phyloP scores from a whole-genome alignment of 2,888 invertebrate species.

The Brachynemurus nebulosus region DNA sequence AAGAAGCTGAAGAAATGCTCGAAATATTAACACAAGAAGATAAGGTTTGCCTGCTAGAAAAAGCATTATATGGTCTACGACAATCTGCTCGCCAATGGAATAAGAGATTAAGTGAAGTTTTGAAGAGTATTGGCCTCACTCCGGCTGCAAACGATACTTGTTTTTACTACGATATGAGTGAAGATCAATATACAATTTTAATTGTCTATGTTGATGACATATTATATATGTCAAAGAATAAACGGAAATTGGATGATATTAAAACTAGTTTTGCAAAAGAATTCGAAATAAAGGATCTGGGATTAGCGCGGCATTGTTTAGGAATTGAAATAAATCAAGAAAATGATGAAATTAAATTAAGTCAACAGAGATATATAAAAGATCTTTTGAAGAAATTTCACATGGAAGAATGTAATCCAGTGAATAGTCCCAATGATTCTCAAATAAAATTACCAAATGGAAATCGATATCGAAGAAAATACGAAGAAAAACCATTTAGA shows the following conservation, averaged over 20 bases:
- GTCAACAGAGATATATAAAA: constrained; percentile 19
- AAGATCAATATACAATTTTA: constrained; percentile 14
- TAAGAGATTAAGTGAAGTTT: constrained; percentile 12
- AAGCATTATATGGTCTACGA: constrained; percentile 18
- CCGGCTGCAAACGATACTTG: constrained; percentile 16
- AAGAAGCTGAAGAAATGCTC: constrained; percentile 7
- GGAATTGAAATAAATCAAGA: constrained; percentile 18
- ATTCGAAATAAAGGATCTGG: constrained; percentile 15
- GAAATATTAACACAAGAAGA: constrained; percentile 7
- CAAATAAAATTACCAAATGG: constrained; percentile 11
- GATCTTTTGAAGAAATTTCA: constrained; percentile 20
- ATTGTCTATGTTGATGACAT: constrained; percentile 21
- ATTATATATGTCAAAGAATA: constrained; percentile 15
- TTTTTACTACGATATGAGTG: constrained; percentile 14
- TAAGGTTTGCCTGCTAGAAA: constrained; percentile 19
- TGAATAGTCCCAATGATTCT: constrained; percentile 17
- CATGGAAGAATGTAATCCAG: constrained; percentile 21
- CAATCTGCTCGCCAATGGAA: constrained; percentile 19
- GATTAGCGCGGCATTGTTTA: constrained; percentile 16
- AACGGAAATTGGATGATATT: constrained; percentile 11
- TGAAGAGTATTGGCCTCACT: constrained; percentile 13
- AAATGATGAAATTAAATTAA: constrained; percentile 11
- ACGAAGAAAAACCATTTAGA: background rate
- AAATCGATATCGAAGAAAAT: background rate
- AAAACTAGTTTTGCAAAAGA: constrained; percentile 4